Evolutionary conservation across 2,797 vertebrate species (phyloP).

Genomic region (Fundulus diaphanus): DNA sequence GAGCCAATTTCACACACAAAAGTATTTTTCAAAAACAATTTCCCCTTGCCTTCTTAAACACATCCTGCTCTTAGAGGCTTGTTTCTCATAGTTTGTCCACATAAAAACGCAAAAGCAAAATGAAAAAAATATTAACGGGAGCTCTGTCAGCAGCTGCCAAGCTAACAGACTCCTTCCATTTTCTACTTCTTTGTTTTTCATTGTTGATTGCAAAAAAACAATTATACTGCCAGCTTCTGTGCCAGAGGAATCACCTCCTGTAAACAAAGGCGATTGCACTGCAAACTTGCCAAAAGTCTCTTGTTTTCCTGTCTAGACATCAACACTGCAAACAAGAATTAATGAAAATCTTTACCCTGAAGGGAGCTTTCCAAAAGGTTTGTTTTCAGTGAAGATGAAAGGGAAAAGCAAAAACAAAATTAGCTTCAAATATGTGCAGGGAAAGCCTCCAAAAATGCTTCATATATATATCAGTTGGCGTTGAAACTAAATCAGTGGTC

Average conservation of each 20-base stretch:
- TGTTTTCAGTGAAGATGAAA: conserved; percentile 8
- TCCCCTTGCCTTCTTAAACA: background rate
- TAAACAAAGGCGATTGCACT: conserved; percentile 3
- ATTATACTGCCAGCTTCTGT: background rate
- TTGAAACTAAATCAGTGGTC: background rate
- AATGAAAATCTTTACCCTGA: conserved; percentile 6
- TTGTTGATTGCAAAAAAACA: background rate
- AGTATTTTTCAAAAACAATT: background rate
- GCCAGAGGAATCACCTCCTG: background rate
- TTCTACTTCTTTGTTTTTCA: background rate
- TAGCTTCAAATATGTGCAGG: background rate
- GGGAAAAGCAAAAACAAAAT: background rate
- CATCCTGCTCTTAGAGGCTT: background rate
- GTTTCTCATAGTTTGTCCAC: background rate
- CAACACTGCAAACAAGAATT: conserved; percentile 11
- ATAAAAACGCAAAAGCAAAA: background rate
- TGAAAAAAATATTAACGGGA: background rate
- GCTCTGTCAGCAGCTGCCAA: background rate
- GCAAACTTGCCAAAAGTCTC: conserved; percentile 12
- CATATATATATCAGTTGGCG: background rate
- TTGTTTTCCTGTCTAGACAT: conserved; percentile 12
- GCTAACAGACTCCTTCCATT: background rate
- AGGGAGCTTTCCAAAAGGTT: conserved; percentile 1
- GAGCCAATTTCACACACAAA: background rate
- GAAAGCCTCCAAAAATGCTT: background rate